Conservation (phyloP, 1,140 invertebrate species). For the Zaprionus gabonicus region DNA sequence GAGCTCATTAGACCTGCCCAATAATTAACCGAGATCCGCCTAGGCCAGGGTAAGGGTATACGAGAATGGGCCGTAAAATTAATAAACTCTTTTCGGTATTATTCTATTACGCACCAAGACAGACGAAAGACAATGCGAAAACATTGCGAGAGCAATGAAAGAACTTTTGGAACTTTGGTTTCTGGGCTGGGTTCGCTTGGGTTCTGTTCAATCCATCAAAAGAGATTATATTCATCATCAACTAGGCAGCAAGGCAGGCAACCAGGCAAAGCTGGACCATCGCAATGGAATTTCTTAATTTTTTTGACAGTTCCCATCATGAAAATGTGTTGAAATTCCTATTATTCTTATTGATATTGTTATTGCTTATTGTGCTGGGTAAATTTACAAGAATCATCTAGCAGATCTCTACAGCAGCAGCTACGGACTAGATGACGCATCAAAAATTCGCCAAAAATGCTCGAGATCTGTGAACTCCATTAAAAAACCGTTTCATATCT, state of each 20-base stretch:
- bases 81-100: slow-evolving; percentile 75
- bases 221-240: slow-evolving; percentile 81
- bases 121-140: slow-evolving; percentile 51
- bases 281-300: slow-evolving; percentile 75
- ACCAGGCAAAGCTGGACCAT: slow-evolving; percentile 7
- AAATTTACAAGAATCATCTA: slow-evolving; percentile 77
- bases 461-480: slow-evolving; percentile 71
- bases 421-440: slow-evolving; percentile 49
- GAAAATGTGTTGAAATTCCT: slow-evolving; percentile 76
- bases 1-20: slow-evolving; percentile 43
- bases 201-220: slow-evolving; percentile 78
- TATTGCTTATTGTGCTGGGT: slow-evolving; percentile 38
- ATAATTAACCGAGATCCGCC: slow-evolving; percentile 28
- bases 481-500: slow-evolving; percentile 61
- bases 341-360: slow-evolving; percentile 53
- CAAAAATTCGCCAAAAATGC: slow-evolving; percentile 49
- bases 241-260: slow-evolving; percentile 58
- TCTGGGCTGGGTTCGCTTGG: slow-evolving; percentile 21
- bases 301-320: slow-evolving; percentile 80
- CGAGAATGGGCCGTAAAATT: slow-evolving; percentile 68
- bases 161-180: slow-evolving; percentile 14
- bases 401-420: slow-evolving; percentile 38
- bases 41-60: slow-evolving; percentile 17
- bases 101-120: slow-evolving; percentile 64
- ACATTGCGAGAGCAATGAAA: slow-evolving; percentile 41